Evolutionary conservation across 1,140 invertebrate genomes (phyloP).

Genomic region (Monomorium pharaonis): DNA sequence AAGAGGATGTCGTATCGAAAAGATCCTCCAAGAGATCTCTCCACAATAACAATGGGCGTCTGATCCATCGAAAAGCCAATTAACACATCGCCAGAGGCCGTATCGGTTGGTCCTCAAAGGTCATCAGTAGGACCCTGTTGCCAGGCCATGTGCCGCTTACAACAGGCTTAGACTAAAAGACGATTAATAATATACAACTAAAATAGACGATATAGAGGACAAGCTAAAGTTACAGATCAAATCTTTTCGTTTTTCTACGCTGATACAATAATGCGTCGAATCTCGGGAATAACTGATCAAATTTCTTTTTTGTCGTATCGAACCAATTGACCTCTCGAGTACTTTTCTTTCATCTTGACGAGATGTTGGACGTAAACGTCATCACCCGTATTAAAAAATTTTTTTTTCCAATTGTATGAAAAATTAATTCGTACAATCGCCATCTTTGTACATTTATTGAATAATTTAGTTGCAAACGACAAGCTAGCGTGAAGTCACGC

Average conservation of each 20-base stretch:
- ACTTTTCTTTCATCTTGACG: not conserved
- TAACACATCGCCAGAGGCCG: not conserved
- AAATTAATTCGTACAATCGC: not conserved
- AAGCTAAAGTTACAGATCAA: constrained; percentile 25
- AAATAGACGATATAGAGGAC: constrained; percentile 22
- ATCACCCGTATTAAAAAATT: constrained; percentile 9
- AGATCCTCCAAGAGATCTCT: not conserved
- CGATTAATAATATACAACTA: constrained; percentile 46
- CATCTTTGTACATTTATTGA: not conserved
- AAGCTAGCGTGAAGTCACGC: not conserved
- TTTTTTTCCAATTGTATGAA: constrained; percentile 4
- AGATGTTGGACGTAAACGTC: not conserved
- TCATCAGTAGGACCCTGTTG: not conserved
- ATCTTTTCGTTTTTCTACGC: constrained; percentile 7
- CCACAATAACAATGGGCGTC: not conserved
- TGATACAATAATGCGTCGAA: constrained; percentile 19
- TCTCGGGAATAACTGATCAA: constrained; percentile 16
- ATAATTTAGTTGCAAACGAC: not conserved
- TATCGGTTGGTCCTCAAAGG: constrained; percentile 6
- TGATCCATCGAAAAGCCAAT: not conserved
- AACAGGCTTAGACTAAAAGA: constrained; percentile 40
- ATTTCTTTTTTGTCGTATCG: not conserved
- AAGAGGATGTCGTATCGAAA: not conserved
- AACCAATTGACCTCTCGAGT: not conserved
- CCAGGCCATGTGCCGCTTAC: not conserved